Conservation (phyloP, 2,113 vertebrate species). For the Suricata suricatta region DNA sequence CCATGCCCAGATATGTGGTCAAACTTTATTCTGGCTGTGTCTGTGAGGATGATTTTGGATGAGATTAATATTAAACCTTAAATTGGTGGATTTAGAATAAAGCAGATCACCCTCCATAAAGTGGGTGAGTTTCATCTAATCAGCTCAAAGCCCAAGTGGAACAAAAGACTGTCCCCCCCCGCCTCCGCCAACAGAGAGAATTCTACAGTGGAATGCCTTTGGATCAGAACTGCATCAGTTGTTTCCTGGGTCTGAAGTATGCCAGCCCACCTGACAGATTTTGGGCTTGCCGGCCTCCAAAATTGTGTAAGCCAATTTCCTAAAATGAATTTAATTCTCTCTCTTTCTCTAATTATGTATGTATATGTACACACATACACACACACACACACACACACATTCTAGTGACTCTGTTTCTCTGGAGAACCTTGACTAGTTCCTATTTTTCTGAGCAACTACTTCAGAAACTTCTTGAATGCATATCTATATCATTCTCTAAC, state of each 20-base stretch:
- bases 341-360: neutral
- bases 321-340: neutral
- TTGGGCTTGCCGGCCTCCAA: neutral
- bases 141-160: neutral
- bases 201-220: neutral
- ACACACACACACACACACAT: too few relatives aligned
- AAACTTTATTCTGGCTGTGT: neutral
- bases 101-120: neutral
- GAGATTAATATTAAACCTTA: neutral
- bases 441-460: neutral
- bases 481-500: neutral
- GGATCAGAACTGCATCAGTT: neutral
- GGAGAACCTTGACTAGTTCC: neutral
- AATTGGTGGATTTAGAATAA: neutral
- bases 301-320: neutral
- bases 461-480: neutral
- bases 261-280: neutral
- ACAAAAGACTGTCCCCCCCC: neutral
- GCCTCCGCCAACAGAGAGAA: neutral
- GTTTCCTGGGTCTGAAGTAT: neutral
- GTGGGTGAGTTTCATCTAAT: neutral
- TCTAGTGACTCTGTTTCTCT: neutral
- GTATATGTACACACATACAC: too few relatives aligned
- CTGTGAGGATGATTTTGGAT: neutral
- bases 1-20: neutral